Conservation (phyloP, 2,888 invertebrate genomes). For the Digitonthophagus gazella region DNA sequence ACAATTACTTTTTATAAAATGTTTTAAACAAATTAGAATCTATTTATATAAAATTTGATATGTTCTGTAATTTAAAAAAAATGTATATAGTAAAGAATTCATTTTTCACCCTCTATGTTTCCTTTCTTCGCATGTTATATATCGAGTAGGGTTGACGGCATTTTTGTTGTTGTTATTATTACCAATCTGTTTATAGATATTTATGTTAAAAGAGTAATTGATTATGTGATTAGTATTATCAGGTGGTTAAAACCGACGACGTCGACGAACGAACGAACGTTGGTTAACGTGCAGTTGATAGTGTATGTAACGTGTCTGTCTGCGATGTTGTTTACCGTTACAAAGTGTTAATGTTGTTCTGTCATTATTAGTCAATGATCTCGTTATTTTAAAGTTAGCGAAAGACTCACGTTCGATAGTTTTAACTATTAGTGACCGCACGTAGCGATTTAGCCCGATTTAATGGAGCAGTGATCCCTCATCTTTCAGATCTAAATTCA, state of each 20-base stretch:
- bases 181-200: background rate
- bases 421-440: constrained; percentile 20
- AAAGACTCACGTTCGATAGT: constrained; percentile 27
- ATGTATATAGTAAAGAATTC: no score
- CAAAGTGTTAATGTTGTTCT: constrained; percentile 33
- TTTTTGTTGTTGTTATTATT: background rate
- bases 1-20: no score
- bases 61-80: no score
- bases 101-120: no score
- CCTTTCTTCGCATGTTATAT: background rate
- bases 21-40: no score
- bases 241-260: background rate
- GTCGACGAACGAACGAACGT: constrained; percentile 5
- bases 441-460: constrained; percentile 13
- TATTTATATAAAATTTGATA: no score
- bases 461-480: constrained; percentile 2
- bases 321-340: constrained; percentile 23
- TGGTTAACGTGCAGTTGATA: constrained; percentile 7
- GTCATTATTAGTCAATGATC: constrained; percentile 44
- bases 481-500: constrained; percentile 10
- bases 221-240: background rate
- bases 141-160: background rate
- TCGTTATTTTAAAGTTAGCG: constrained; percentile 41
- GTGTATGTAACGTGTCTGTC: constrained; percentile 1
- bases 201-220: background rate